phyloP scores from a whole-genome alignment of 2,797 vertebrate species.

The Smutsia gigantea region DNA sequence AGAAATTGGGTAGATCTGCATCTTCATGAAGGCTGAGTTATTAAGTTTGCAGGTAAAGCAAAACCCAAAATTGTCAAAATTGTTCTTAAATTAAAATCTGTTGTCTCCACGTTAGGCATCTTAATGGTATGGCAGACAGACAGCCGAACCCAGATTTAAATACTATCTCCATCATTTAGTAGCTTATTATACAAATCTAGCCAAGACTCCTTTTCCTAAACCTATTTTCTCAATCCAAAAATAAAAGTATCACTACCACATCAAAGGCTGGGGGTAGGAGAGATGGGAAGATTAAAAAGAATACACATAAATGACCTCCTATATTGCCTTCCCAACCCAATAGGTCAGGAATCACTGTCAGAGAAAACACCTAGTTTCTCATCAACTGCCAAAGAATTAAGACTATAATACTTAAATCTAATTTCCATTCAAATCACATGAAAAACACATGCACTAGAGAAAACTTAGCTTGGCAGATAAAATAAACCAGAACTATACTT shows the following conservation, averaged over 20 bases:
- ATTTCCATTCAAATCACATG: conserved; percentile 18
- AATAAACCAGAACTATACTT: conserved; percentile 2
- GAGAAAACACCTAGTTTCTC: not conserved
- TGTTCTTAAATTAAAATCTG: conserved; percentile 48
- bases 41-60: conserved; percentile 15
- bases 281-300: not conserved
- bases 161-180: not conserved
- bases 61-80: conserved; percentile 15
- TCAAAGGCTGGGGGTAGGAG: not conserved
- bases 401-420: not conserved
- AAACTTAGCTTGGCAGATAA: conserved; percentile 43
- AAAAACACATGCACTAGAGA: conserved; percentile 21
- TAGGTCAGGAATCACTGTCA: not conserved
- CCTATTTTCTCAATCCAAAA: conserved; percentile 47
- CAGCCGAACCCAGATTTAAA: conserved; percentile 21
- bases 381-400: conserved; percentile 48
- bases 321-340: not conserved
- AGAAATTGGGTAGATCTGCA: not conserved
- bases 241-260: not conserved
- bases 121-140: not conserved
- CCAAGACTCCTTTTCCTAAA: conserved; percentile 34
- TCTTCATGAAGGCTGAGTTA: not conserved
- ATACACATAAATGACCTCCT: not conserved
- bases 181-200: not conserved
- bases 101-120: not conserved